These are phyloP conservation scores for Colistium nudipinnis DNA, from an alignment of 2,113 vertebrate genomes.

Conservation along the genomic window DNA sequence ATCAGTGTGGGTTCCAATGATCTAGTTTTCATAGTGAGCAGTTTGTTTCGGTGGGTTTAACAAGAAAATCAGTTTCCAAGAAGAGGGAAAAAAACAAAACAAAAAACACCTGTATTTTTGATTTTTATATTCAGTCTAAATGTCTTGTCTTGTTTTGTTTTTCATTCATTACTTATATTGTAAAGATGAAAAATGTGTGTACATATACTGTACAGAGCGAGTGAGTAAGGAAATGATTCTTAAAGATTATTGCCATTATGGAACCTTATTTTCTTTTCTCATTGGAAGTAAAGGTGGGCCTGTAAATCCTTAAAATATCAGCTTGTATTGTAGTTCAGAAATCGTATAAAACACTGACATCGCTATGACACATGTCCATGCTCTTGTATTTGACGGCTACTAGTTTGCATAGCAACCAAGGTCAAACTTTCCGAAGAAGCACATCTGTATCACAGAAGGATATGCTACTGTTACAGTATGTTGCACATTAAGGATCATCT, in stretches of 20 bases:
- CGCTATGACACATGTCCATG: conserved; percentile 50
- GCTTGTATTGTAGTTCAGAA: conserved; percentile 69
- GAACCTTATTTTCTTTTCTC: conserved; percentile 11
- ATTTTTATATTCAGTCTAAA: conserved; percentile 3
- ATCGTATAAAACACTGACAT: conserved; percentile 66
- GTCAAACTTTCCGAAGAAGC: conserved; percentile 29
- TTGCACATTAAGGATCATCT: conserved; percentile 34
- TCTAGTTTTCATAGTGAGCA: conserved; percentile 46
- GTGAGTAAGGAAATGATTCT: conserved; percentile 50
- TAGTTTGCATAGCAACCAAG: conserved; percentile 41
- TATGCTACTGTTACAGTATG: conserved; percentile 28
- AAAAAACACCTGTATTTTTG: conserved; percentile 21
- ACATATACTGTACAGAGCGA: conserved; percentile 71
- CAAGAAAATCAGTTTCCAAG: conserved; percentile 22
- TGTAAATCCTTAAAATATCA: conserved; percentile 58
- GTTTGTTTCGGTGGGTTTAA: conserved; percentile 48
- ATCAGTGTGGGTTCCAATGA: conserved; percentile 65
- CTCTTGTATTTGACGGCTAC: conserved; percentile 51
- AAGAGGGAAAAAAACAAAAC: too few species aligned
- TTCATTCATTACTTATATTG: conserved; percentile 55
- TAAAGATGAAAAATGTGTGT: conserved; percentile 65
- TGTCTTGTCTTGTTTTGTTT: conserved; percentile 40
- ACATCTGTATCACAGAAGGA: conserved; percentile 37
- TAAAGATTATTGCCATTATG: conserved; percentile 68
- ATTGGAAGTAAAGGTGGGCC: conserved; percentile 45